Base-by-base conservation (phyloP, 2,797 vertebrate genomes). In the Acanthurus tractus region DNA sequence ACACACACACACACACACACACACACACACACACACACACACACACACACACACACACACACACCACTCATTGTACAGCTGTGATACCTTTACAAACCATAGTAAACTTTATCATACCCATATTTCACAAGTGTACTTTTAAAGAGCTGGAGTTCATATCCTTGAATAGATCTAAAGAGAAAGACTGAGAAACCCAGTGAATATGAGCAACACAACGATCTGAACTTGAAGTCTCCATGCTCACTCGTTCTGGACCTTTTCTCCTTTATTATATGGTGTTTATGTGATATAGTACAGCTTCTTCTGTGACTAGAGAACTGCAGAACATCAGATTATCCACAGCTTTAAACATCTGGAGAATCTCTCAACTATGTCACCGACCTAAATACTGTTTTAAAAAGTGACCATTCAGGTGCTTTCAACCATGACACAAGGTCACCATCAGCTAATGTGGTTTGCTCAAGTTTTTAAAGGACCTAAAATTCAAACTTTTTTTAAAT, bases 1-100 rank as follows among this genome's bases (percentile, higher is more conserved):
- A 29, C 46, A 50, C 40, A 59, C 58, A 0, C 62, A n/a, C 58
- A 48, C 68, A 44, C 18, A 34, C 29, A 34, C 29, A 23, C 25
- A n/a, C 52, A 34, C 45, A 45, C 73, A 29, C 52, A 42, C 62
- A 58, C 71, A 64, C 46, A 50, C 40, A 55, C 58, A 0, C 62
- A n/a, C 58, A 48, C 68, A 44, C 18, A 29, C 46, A 50, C 40
- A 59, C 58, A 0, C 62, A n/a, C 58, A 48, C 68, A 44, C 18
- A 34, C 29, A 34, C 29, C 29, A 34, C 29, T 6, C 29, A 34
- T 34, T 34, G 29, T 40, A 49, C 15, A 68, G 1, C 36, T 34
- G 22, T 42, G 20, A 38, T 17, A 48, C 29, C 7, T 23, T 9
- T 9, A 59, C 38, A 18, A 0, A 38, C 46, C 8, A 17, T 20